Percentiles rank a stretch among this genome's conserved stretches.
These are phyloP conservation scores for Busseola fusca DNA, from an alignment of 2,888 invertebrate species.

Conservation along the genomic window DNA sequence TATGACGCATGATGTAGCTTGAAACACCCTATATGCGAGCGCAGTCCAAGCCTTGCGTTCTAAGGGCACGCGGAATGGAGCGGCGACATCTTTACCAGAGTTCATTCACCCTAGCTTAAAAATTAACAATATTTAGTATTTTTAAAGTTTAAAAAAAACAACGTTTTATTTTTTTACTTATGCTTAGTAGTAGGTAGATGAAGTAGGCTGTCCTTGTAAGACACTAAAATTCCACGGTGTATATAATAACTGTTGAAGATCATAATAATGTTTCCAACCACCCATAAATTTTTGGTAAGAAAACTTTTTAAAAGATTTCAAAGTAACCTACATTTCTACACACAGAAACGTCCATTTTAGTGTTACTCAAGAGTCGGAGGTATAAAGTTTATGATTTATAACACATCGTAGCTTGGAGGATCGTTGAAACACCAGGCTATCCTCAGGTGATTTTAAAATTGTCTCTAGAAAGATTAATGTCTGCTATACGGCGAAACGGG, in stretches of 20 bases:
- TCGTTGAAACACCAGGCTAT: constrained; percentile 48
- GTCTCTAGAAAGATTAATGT: constrained; percentile 69
- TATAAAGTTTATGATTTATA: constrained; percentile 51
- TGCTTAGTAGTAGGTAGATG: no score
- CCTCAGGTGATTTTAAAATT: constrained; percentile 71
- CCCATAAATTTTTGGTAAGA: neutral
- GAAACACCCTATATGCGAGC: no score
- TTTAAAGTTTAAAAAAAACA: no score
- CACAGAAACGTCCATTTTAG: constrained; percentile 4
- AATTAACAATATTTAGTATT: no score
- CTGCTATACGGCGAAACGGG: constrained; percentile 46
- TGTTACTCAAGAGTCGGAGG: constrained; percentile 1
- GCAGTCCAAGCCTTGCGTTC: no score
- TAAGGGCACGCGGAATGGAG: no score
- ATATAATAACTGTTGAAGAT: neutral
- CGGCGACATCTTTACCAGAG: no score
- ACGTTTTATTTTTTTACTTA: no score
- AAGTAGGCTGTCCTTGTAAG: no score
- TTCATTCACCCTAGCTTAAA: no score
- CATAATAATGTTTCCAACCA: neutral
- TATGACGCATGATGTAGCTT: no score
- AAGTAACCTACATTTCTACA: constrained; percentile 5
- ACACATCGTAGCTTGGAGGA: constrained; percentile 28
- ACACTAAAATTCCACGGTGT: no score
- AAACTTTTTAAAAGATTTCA: neutral